These are phyloP conservation scores for Drosophila peninsularis DNA, from an alignment of 2,888 invertebrate genomes.

Conservation along the genomic window DNA sequence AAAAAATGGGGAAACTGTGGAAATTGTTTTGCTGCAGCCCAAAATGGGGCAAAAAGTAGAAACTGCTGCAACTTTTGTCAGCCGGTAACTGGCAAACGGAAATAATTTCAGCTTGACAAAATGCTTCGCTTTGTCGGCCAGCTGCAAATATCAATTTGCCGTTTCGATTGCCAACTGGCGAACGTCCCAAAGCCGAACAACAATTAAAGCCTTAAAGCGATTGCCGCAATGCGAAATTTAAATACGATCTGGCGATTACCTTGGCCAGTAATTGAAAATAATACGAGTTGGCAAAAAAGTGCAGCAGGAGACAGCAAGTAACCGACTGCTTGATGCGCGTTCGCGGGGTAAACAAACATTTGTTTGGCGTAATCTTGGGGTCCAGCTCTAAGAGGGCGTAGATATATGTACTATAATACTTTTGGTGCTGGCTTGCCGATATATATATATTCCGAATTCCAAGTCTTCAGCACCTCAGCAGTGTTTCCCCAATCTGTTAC, in stretches of 20 bases:
- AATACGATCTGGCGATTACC: conserved; percentile 17
- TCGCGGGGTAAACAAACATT: not conserved
- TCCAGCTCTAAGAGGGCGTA: too few relatives aligned
- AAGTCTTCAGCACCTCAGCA: too few relatives aligned
- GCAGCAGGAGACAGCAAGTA: not conserved
- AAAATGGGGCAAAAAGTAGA: conserved; percentile 6
- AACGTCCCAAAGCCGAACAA: conserved; percentile 2
- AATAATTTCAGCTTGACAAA: conserved; percentile 39
- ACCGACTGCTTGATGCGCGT: not conserved
- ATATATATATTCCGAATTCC: too few relatives aligned
- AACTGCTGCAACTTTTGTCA: conserved; percentile 33
- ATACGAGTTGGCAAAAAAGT: not conserved
- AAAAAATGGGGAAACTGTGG: not conserved
- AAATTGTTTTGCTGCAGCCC: conserved; percentile 17
- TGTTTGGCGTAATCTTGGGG: too few relatives aligned
- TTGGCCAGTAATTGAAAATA: conserved; percentile 35
- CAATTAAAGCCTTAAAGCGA: conserved; percentile 23
- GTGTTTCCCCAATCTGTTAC: too few relatives aligned
- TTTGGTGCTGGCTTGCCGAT: too few relatives aligned
- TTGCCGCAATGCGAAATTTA: conserved; percentile 26
- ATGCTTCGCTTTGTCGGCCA: conserved; percentile 19
- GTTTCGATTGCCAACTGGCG: conserved; percentile 45
- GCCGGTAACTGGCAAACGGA: conserved; percentile 52
- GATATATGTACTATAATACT: too few relatives aligned
- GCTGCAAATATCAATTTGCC: conserved; percentile 63